A percentile compares a stretch with the other conserved stretches of the same genome.
These are phyloP conservation scores for Sphenodon punctatus DNA, from an alignment of 2,797 vertebrate species.

Conservation along the genomic window DNA sequence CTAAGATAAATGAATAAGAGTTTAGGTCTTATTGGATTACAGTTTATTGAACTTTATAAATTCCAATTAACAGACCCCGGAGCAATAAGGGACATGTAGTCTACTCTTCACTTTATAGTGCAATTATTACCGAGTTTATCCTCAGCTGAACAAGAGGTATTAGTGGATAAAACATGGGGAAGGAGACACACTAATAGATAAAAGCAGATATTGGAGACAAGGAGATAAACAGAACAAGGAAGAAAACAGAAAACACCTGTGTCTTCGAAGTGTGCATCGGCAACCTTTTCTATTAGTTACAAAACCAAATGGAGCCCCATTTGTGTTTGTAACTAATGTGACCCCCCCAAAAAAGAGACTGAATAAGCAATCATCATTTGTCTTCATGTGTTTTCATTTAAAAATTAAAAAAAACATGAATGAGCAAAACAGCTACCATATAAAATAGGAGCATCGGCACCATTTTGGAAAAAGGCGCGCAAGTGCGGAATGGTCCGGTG, in stretches of 20 bases:
- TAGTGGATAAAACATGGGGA: constrained; percentile 74
- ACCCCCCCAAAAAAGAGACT: constrained; percentile 12
- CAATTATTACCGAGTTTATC: constrained; percentile 83
- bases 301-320: no score
- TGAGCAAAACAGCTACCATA: no score
- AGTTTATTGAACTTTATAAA: constrained; percentile 86
- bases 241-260: background rate
- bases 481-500: no score
- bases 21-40: constrained; percentile 84
- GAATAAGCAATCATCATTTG: no score
- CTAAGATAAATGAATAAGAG: constrained; percentile 84
- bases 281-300: no score
- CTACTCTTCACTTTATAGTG: constrained; percentile 76
- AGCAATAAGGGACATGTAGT: constrained; percentile 78
- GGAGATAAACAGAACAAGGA: constrained; percentile 51
- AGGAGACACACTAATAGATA: constrained; percentile 70
- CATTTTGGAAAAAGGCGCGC: no score
- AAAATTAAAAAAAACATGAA: no score
- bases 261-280: no score
- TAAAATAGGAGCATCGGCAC: no score
- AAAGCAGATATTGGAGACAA: constrained; percentile 71
- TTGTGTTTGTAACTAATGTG: no score
- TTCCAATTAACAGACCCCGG: constrained; percentile 83
- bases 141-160: constrained; percentile 79
- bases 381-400: no score